phyloP scores from a whole-genome alignment of 2,888 invertebrate species.

The Zaprionus obscuricornis region DNA sequence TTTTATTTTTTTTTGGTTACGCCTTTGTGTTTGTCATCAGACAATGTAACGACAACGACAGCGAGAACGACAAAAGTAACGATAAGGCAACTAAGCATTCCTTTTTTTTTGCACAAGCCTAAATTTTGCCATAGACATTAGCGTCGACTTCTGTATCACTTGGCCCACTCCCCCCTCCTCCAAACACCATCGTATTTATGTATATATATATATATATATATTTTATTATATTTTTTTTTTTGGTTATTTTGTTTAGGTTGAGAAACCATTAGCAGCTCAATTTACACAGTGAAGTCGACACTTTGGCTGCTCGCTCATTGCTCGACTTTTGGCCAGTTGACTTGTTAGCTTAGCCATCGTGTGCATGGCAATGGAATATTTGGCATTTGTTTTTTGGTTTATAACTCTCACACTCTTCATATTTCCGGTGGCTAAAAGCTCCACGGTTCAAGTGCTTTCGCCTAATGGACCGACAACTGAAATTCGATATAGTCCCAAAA shows the following conservation, averaged over 20 bases:
- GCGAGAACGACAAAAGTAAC: slow-evolving; percentile 29
- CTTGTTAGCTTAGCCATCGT: slow-evolving; percentile 15
- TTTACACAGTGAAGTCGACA: slow-evolving; percentile 58
- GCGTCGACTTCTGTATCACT: too few relatives aligned
- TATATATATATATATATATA: slow-evolving; percentile 25
- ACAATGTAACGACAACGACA: slow-evolving; percentile 8
- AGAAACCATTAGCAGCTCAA: slow-evolving; percentile 72
- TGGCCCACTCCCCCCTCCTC: too few relatives aligned
- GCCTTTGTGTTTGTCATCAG: slow-evolving; percentile 45
- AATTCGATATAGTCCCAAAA: slow-evolving; percentile 64
- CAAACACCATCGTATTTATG: too few relatives aligned
- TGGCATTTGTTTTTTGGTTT: slow-evolving; percentile 57
- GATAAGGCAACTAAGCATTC: slow-evolving; percentile 30
- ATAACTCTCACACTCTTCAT: slow-evolving; percentile 8
- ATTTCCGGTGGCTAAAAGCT: slow-evolving; percentile 67
- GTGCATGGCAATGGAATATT: slow-evolving; percentile 64
- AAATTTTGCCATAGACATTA: too few relatives aligned
- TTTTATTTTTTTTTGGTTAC: slow-evolving; percentile 3
- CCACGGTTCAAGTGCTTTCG: slow-evolving; percentile 59
- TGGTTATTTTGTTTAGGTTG: slow-evolving; percentile 37
- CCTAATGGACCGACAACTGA: slow-evolving; percentile 73
- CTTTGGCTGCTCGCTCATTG: slow-evolving; percentile 38
- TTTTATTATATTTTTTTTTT: slow-evolving; percentile 35
- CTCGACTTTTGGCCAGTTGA: slow-evolving; percentile 28
- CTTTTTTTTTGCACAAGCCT: too few relatives aligned